Evolutionary conservation across 2,113 vertebrate species (phyloP).

Genomic region (Cisticola juncidis): DNA sequence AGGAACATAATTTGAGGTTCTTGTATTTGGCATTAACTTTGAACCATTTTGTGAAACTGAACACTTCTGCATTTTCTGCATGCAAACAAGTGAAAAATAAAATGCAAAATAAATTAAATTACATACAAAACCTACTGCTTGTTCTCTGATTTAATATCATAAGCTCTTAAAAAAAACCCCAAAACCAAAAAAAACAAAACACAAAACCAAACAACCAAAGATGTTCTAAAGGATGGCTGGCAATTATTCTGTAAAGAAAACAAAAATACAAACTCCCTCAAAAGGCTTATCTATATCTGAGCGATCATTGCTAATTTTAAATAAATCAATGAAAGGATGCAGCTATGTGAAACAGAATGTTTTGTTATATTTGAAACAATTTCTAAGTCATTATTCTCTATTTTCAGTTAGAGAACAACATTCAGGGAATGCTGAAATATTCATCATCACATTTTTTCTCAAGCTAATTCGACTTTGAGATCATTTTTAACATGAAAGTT

Average conservation of each 20-base stretch:
- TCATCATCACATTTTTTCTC: neutral
- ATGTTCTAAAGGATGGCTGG: neutral
- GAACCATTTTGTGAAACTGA: neutral
- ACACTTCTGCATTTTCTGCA: neutral
- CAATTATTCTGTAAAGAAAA: neutral
- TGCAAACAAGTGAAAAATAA: neutral
- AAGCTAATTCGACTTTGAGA: neutral
- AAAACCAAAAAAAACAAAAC: neutral
- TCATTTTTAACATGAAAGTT: conserved; percentile 42
- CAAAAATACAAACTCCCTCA: neutral
- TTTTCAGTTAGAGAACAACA: conserved; percentile 35
- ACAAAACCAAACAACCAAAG: neutral
- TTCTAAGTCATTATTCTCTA: neutral
- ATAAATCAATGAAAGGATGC: neutral
- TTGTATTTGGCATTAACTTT: neutral
- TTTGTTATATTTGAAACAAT: neutral
- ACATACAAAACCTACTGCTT: neutral
- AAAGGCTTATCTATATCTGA: neutral
- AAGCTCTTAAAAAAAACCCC: neutral
- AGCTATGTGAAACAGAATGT: neutral
- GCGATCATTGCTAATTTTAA: neutral
- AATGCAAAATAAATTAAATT: neutral
- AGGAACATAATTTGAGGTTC: neutral
- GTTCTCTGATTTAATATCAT: neutral
- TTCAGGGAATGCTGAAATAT: conserved; percentile 37